Evolutionary conservation across 1,140 invertebrate genomes (phyloP), one percentile per base, ranked within the genome.

Genomic region (Panagrolaimus sp.): DNA sequence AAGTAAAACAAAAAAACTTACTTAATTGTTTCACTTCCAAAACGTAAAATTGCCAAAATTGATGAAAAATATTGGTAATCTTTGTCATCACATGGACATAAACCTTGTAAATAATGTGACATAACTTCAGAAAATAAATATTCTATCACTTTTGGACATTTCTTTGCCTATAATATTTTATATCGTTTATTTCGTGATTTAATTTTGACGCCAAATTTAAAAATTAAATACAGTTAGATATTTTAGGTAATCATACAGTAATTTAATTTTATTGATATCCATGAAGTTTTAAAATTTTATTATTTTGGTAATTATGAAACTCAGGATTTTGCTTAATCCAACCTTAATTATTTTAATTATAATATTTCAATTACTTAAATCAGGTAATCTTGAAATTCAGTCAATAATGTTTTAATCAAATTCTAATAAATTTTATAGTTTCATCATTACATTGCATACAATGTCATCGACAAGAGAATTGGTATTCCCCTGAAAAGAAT

Each of bases 401-500:
- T 4, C 32, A 38, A 38, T 4, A 38, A 38, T 4, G 2, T 38
- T 38, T 38, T 4, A 7, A 4, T 38, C 7, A 38, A 38, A 4
- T 4, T 4, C 2, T 38, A 38, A 38, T 38, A 38, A 38, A n/a
- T 38, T 38, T 2, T 38, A 4, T 38, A 58, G 52, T 58, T 21
- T 21, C 52, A 4, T 58, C 52, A 12, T 28, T 58, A 21, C 52
- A 58, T 28, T 78, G 76, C 67, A 74, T 78, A n/a, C 76, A 78
- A 71, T 78, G 76, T 68, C 76, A 78, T 48, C 64, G 76, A 17
- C 68, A 64, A 43, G 58, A 38, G 6, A 24, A 67, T 15, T 81
- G 79, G 78, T 78, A 79, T 64, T 75, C 76, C 1, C 79, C 75
- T 9, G 76, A 81, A 21, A 76, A 78, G 17, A 81, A 76, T 66